Percentiles rank a stretch among this genome's conserved stretches.
Conservation (phyloP, 2,797 vertebrate species). For the Melanogrammus aeglefinus region DNA sequence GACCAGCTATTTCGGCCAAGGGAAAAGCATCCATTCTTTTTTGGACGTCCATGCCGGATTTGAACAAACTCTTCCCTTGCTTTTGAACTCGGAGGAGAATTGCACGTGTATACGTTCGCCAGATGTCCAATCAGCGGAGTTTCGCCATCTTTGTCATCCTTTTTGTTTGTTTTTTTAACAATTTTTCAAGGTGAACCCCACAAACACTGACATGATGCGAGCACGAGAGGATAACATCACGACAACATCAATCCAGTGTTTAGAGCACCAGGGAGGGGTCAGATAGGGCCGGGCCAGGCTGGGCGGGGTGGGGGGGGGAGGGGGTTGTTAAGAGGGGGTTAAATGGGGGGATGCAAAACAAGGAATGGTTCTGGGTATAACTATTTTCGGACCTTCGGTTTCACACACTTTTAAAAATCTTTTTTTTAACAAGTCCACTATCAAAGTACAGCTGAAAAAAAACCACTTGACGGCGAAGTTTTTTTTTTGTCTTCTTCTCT, state of each 20-base stretch:
- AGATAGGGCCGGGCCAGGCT: conserved; percentile 32
- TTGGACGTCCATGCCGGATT: conserved; percentile 43
- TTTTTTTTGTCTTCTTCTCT: not conserved
- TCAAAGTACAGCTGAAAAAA: not conserved
- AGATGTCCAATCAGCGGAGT: not conserved
- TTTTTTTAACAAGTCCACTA: conserved; percentile 10
- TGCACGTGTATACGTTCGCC: conserved; percentile 26
- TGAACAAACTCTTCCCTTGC: conserved; percentile 25
- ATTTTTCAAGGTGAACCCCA: conserved; percentile 35
- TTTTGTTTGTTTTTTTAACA: conserved; percentile 12
- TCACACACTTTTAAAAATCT: not conserved
- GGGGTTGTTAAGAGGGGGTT: conserved; percentile 15
- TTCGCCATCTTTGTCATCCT: not conserved
- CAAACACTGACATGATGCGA: conserved; percentile 43
- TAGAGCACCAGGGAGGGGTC: conserved; percentile 22
- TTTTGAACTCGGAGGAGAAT: conserved; percentile 31
- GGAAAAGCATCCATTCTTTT: conserved; percentile 51
- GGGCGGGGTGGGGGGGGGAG: conserved; percentile 44
- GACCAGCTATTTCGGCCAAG: conserved; percentile 90
- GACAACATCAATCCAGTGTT: conserved; percentile 49
- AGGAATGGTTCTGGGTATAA: conserved; percentile 40
- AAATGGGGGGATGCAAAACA: not conserved
- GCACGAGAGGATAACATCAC: conserved; percentile 52
- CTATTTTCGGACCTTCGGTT: conserved; percentile 9
- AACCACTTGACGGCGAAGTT: not conserved